Evolutionary conservation across 2,797 vertebrate species (phyloP).

Genomic region (Ceryle rudis): DNA sequence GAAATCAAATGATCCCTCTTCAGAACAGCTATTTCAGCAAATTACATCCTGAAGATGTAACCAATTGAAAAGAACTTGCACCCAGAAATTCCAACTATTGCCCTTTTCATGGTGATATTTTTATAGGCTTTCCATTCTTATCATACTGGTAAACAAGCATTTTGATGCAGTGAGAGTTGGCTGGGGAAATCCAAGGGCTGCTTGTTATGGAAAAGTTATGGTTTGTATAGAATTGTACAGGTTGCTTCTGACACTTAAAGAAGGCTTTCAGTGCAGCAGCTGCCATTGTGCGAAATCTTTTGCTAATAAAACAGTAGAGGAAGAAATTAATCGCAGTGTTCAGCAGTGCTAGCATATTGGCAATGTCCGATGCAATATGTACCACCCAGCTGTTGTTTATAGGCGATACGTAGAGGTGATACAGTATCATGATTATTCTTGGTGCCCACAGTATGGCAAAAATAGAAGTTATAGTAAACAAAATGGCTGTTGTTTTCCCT

Average conservation of each 20-base stretch:
- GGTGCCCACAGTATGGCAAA: conserved; percentile 96
- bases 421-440: conserved; percentile 91
- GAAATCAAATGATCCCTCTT: conserved; percentile 69
- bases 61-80: conserved; percentile 50
- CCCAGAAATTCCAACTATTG: background rate
- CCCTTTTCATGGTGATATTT: conserved; percentile 88
- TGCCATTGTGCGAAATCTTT: conserved; percentile 94
- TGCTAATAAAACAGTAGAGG: conserved; percentile 98
- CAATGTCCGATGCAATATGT: conserved; percentile 89
- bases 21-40: conserved; percentile 60
- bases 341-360: conserved; percentile 95
- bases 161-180: conserved; percentile 98
- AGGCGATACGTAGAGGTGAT: conserved; percentile 91
- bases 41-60: conserved; percentile 63
- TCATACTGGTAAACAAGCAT: conserved; percentile 98
- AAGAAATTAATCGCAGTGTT: conserved; percentile 99
- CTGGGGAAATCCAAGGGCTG: conserved; percentile 97
- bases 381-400: conserved; percentile 85
- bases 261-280: conserved; percentile 90
- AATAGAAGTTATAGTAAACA: conserved; percentile 94
- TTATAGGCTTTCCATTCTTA: conserved; percentile 94
- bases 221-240: conserved; percentile 90
- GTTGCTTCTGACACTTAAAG: conserved; percentile 89
- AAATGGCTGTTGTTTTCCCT: conserved; percentile 94
- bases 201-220: conserved; percentile 98